phyloP scores from a whole-genome alignment of 2,888 invertebrate genomes.

The Toxonevra muliebris region DNA sequence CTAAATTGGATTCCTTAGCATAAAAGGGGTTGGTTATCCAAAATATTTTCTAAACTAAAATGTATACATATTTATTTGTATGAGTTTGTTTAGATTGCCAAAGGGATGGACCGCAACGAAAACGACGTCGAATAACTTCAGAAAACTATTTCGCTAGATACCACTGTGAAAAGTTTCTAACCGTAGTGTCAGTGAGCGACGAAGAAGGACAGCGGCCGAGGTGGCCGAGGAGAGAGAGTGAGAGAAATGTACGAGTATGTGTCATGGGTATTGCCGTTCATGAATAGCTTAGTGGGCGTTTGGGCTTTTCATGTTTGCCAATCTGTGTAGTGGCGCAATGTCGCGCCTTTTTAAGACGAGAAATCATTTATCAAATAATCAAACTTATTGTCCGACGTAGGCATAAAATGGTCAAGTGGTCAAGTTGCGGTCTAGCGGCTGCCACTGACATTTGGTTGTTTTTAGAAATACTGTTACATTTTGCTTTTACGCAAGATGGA shows the following conservation, averaged over 20 bases:
- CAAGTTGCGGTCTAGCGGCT: conserved; percentile 22
- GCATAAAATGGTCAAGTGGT: conserved; percentile 12
- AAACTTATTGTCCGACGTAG: conserved; percentile 1
- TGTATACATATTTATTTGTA: background rate
- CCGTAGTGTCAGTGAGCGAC: too few relatives aligned
- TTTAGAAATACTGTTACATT: conserved; percentile 12
- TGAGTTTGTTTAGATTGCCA: conserved; percentile 15
- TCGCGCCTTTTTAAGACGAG: conserved; percentile 11
- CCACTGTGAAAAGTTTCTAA: conserved; percentile 16
- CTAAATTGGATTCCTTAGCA: conserved; percentile 3
- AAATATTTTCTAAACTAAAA: background rate
- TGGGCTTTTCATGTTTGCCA: background rate
- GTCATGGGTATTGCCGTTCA: background rate
- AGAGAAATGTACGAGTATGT: too few relatives aligned
- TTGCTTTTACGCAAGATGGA: conserved; percentile 11
- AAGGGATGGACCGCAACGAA: conserved; percentile 25
- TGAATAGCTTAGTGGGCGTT: conserved; percentile 9
- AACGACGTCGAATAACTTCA: conserved; percentile 25
- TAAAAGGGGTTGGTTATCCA: background rate
- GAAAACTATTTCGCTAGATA: conserved; percentile 24
- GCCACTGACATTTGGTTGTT: conserved; percentile 10
- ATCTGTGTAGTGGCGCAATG: conserved; percentile 8
- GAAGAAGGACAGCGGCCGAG: too few relatives aligned
- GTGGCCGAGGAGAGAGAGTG: too few relatives aligned
- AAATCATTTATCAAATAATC: conserved; percentile 23